Evolutionary conservation across 1,140 invertebrate genomes (phyloP).

Genomic region (Diuraphis noxia): DNA sequence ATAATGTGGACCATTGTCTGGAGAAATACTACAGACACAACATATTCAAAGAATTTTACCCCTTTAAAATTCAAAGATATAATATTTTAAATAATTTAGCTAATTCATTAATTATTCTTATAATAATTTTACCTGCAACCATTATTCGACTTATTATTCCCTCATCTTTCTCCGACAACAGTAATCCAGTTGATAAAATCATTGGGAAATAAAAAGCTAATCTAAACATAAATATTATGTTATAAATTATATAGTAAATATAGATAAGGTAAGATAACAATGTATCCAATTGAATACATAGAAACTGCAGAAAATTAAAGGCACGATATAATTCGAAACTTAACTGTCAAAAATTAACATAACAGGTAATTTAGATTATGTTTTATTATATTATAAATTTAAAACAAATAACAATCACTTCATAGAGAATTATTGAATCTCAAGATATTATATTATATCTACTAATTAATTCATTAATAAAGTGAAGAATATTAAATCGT

Average conservation of each 20-base stretch:
- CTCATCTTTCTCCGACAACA: conserved; percentile 57
- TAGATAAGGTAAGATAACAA: background rate
- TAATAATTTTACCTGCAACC: conserved; percentile 56
- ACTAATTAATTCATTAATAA: background rate
- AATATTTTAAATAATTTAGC: background rate
- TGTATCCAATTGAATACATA: background rate
- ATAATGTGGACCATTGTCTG: conserved; percentile 85
- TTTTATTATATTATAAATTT: background rate
- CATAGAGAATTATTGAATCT: background rate
- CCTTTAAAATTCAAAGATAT: conserved; percentile 62
- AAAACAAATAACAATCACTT: background rate
- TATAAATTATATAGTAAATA: background rate
- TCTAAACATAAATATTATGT: conserved; percentile 45
- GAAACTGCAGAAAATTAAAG: background rate
- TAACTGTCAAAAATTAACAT: background rate
- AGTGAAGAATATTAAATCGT: background rate
- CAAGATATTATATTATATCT: background rate
- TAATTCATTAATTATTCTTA: background rate
- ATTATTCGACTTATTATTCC: conserved; percentile 58
- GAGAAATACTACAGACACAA: conserved; percentile 79
- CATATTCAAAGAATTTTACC: conserved; percentile 80
- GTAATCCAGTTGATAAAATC: conserved; percentile 57
- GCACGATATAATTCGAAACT: background rate
- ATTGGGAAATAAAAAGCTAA: conserved; percentile 58
- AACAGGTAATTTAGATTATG: background rate